Conservation (phyloP, 2,113 vertebrate genomes). For the Oceanites oceanicus region DNA sequence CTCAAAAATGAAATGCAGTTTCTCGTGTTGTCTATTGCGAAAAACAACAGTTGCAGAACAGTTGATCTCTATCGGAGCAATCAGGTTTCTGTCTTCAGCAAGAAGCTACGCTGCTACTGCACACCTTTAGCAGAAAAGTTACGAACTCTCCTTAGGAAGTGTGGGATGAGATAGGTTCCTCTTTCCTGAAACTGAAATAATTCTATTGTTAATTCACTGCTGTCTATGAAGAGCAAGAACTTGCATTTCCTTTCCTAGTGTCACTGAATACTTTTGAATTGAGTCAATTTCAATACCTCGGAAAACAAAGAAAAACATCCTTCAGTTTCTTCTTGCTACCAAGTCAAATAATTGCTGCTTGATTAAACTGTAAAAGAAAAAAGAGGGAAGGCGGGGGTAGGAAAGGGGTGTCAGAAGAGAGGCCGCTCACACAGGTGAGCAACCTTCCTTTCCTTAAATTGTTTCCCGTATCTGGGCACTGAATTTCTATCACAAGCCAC, state of each 20-base stretch:
- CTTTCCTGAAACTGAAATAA: background rate
- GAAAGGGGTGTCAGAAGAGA: background rate
- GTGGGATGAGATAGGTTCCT: background rate
- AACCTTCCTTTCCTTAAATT: background rate
- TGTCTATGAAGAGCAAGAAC: background rate
- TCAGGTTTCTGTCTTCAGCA: background rate
- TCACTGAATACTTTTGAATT: background rate
- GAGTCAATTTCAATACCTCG: background rate
- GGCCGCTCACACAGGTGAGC: background rate
- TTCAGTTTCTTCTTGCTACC: background rate
- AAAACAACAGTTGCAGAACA: background rate
- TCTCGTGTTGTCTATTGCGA: background rate
- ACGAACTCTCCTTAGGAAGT: background rate
- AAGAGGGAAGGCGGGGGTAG: fast-evolving
- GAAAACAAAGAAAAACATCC: background rate
- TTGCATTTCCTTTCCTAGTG: background rate
- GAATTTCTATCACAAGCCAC: background rate
- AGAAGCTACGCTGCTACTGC: background rate
- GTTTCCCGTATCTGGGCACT: background rate
- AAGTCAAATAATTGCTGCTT: background rate
- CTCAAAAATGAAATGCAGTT: background rate
- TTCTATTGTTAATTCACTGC: background rate
- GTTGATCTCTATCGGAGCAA: background rate
- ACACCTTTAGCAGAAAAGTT: background rate
- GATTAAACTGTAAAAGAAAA: background rate